A percentile compares a stretch with the other conserved stretches of the same genome.
These are phyloP conservation scores for Desmodus rotundus DNA, from an alignment of 2,113 vertebrate genomes.

Conservation along the genomic window DNA sequence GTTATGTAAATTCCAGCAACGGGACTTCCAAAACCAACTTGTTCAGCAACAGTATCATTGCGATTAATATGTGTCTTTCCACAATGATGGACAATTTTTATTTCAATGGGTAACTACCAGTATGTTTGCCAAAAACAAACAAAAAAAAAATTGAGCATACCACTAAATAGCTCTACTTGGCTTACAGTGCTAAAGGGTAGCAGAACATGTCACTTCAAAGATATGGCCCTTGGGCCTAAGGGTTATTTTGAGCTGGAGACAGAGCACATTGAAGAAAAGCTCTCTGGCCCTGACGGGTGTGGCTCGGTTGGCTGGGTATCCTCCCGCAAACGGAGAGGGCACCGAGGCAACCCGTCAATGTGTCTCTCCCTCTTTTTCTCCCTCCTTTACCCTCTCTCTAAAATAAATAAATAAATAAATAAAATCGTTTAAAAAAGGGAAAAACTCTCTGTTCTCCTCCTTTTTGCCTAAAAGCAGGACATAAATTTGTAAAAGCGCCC, in stretches of 20 bases:
- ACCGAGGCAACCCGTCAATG: no score
- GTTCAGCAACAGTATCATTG: fast-evolving
- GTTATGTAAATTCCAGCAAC: neutral
- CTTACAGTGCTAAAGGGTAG: neutral
- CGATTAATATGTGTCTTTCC: neutral
- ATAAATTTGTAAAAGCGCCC: no score
- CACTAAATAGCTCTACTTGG: neutral
- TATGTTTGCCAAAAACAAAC: neutral
- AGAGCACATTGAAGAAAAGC: neutral
- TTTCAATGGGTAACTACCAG: neutral
- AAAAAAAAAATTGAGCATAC: neutral
- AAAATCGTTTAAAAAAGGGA: no score
- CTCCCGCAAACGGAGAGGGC: no score
- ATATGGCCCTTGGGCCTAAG: neutral
- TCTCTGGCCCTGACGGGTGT: no score
- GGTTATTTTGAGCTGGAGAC: neutral
- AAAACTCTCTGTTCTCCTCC: neutral
- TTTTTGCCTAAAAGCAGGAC: neutral
- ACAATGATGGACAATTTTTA: neutral
- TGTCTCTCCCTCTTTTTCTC: no score
- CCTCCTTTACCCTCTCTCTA: no score
- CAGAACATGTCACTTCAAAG: neutral
- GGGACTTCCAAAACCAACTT: neutral
- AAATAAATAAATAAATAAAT: no score
- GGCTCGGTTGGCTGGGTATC: no score